Evolutionary conservation across 2,113 vertebrate species (phyloP), one percentile per base, ranked within the genome.

Genomic region (Malurus alboscapulatus): DNA sequence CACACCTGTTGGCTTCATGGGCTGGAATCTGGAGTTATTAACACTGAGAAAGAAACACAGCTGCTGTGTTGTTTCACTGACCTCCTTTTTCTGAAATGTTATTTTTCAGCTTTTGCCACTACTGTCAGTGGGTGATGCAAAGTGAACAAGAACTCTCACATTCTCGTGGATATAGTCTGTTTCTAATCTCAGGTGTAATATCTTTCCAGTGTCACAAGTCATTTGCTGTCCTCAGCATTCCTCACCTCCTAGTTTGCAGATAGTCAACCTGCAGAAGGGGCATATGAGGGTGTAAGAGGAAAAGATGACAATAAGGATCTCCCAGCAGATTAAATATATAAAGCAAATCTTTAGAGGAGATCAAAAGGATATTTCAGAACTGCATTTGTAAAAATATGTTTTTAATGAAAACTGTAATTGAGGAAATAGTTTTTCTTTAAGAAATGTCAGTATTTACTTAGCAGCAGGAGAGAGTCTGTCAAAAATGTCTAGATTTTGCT

Each of bases 371-470:
- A 32, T 71, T 77, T 74, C 36, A 74, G 75, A 72, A n/a, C 10
- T 84, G 13, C 72, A 77, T 68, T 93, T 85, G 61, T 45, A 79
- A 48, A 88, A 76, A 38, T 54, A 63, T 50, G 30, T 57, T 96
- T 97, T 83, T 76, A 87, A 92, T 81, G 40, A 96, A 96, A 92
- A 89, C 22, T 0, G 11, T 90, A 95, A 95, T 65, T 67, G 21
- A 51, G 13, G 71, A 94, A 94, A 88, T 68, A 42, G 3, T 29
- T 95, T 79, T 77, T 82, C 78, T 93, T 94, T 86, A 84, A 88
- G 66, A 93, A 96, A 92, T 91, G 44, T 68, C 83, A 84, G n/a
- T 93, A 76, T 88, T 96, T 88, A 59, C n/a, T 90, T 59, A 93
- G 81, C 57, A 92, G 40, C 26, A 91, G 66, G 50, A 76, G 40